Evolutionary conservation across 1,140 invertebrate genomes (phyloP).

Genomic region (Drosophila mojavensis): DNA sequence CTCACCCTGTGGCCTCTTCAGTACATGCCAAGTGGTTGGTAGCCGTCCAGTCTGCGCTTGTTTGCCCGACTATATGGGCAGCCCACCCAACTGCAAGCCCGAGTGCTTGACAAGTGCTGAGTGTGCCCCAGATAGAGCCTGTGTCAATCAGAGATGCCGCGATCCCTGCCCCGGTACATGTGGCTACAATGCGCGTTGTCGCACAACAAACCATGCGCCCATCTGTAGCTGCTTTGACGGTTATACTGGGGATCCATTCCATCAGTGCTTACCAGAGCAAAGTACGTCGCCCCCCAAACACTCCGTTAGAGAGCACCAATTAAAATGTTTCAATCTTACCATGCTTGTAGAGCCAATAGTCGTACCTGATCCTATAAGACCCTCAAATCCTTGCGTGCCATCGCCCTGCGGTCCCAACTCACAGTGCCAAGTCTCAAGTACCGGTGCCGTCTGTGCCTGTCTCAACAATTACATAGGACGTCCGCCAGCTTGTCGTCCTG

Average conservation of each 20-base stretch:
- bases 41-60: constrained; percentile 92
- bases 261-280: constrained; percentile 82
- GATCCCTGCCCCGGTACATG: constrained; percentile 93
- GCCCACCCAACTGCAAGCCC: constrained; percentile 91
- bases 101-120: constrained; percentile 93
- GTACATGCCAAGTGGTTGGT: constrained; percentile 89
- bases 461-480: constrained; percentile 88
- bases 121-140: constrained; percentile 91
- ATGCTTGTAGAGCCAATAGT: constrained; percentile 58
- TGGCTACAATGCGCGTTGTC: constrained; percentile 92
- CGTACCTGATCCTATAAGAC: constrained; percentile 74
- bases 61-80: constrained; percentile 90
- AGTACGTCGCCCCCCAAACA: constrained; percentile 61
- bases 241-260: constrained; percentile 92
- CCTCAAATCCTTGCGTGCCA: constrained; percentile 86
- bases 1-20: constrained; percentile 92
- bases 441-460: constrained; percentile 88
- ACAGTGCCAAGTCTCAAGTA: constrained; percentile 86
- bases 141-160: constrained; percentile 90
- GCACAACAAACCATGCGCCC: constrained; percentile 93
- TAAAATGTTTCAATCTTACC: constrained; percentile 21
- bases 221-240: constrained; percentile 91
- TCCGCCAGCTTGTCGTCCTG: constrained; percentile 89
- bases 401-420: constrained; percentile 89
- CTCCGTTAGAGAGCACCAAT: not conserved